Conservation (phyloP, 2,797 vertebrate genomes). For the Momotus momota region DNA sequence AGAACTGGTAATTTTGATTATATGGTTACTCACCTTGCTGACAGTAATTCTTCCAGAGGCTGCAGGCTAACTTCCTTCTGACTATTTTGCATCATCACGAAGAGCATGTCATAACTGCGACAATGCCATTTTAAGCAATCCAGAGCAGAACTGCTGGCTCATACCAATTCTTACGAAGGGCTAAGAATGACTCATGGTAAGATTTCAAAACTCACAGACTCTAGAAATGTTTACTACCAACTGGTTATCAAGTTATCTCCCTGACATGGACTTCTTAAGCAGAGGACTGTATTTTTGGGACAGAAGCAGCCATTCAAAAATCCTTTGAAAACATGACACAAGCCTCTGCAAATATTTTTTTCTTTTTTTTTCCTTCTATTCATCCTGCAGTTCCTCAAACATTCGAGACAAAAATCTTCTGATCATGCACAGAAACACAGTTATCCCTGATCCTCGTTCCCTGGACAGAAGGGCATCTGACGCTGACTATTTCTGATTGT, state of each 20-base stretch:
- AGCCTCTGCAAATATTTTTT: neutral
- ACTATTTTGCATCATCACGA: neutral
- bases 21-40: neutral
- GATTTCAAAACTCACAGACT: neutral
- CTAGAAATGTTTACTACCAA: neutral
- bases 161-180: neutral
- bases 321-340: neutral
- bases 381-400: neutral
- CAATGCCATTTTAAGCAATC: neutral
- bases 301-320: neutral
- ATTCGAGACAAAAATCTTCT: neutral
- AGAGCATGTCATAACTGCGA: neutral
- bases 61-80: neutral
- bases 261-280: neutral
- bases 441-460: neutral
- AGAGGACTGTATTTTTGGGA: neutral
- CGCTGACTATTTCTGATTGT: neutral
- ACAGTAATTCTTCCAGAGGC: neutral
- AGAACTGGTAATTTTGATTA: neutral
- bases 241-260: neutral
- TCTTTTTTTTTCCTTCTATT: fast-evolving
- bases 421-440: neutral
- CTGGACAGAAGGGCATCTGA: neutral
- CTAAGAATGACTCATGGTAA: neutral
- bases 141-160: neutral